Conservation (phyloP, 2,113 vertebrate species). For the Ptyas mucosa region DNA sequence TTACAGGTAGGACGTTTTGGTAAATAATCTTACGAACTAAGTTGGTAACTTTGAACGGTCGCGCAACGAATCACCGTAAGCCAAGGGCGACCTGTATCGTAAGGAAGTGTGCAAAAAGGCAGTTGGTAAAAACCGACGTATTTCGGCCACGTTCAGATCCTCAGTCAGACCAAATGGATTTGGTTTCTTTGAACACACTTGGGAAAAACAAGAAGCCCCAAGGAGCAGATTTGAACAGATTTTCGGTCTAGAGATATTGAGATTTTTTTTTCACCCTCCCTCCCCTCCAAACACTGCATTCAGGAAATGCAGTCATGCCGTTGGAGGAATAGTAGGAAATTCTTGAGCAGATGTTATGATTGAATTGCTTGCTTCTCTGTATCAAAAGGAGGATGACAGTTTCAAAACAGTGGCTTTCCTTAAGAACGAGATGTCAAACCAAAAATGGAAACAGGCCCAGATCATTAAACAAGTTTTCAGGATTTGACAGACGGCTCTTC, state of each 20-base stretch:
- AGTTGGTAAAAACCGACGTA: not conserved
- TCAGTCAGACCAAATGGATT: not conserved
- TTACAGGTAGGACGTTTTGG: too few relatives aligned
- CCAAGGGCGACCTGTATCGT: not conserved
- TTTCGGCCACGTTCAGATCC: not conserved
- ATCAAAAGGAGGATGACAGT: too few relatives aligned
- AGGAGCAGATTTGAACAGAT: not conserved
- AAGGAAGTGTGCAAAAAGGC: not conserved
- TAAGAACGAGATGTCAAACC: constrained; percentile 13
- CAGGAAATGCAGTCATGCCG: not conserved
- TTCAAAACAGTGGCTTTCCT: not conserved
- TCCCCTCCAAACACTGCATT: not conserved
- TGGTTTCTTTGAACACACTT: not conserved
- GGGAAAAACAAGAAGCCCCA: not conserved
- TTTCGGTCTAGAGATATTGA: not conserved
- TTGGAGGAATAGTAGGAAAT: not conserved
- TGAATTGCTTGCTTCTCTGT: not conserved
- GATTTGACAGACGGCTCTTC: not conserved
- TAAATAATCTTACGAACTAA: too few relatives aligned
- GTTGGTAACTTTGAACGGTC: not conserved
- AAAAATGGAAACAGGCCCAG: not conserved
- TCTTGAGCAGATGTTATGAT: not conserved
- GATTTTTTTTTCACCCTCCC: not conserved
- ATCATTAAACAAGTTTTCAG: constrained; percentile 11
- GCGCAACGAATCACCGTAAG: not conserved